phyloP scores from a whole-genome alignment of 2,113 vertebrate genomes.

The Poecile atricapillus region DNA sequence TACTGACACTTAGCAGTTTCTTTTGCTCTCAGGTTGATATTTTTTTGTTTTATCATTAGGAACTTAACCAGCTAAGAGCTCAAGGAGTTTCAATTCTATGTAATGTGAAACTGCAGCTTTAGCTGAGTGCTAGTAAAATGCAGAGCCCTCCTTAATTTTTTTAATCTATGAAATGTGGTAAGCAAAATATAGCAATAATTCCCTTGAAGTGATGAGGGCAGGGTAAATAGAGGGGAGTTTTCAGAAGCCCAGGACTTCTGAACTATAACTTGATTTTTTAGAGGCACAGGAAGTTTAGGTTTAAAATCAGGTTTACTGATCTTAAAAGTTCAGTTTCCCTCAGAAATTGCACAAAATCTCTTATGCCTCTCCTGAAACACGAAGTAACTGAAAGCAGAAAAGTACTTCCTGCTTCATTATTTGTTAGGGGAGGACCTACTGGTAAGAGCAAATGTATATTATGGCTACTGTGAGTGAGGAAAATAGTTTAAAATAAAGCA shows the following conservation, averaged over 20 bases:
- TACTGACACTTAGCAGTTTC: not conserved
- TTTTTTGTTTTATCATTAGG: not conserved
- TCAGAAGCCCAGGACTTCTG: not conserved
- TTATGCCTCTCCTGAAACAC: not conserved
- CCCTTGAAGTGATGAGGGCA: not conserved
- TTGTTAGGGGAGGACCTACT: not conserved
- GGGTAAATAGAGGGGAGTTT: not conserved
- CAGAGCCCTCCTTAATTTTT: accelerated
- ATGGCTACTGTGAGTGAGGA: not conserved
- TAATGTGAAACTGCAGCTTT: conserved; percentile 58
- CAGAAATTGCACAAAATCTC: not conserved
- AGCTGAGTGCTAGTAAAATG: not conserved
- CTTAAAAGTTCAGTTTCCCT: not conserved
- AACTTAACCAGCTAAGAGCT: not conserved
- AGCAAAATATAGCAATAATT: not conserved
- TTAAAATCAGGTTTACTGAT: not conserved
- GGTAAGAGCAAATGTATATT: not conserved
- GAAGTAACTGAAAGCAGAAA: not conserved
- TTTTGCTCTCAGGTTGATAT: not conserved
- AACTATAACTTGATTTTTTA: not conserved
- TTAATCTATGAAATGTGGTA: not conserved
- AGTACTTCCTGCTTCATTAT: not conserved
- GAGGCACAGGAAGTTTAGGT: not conserved
- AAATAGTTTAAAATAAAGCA: not conserved
- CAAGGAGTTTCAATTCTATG: conserved; percentile 60